Percentiles rank a stretch among this genome's conserved stretches.
These are phyloP conservation scores for Saccopteryx bilineata DNA, from an alignment of 2,113 vertebrate species.

Conservation along the genomic window DNA sequence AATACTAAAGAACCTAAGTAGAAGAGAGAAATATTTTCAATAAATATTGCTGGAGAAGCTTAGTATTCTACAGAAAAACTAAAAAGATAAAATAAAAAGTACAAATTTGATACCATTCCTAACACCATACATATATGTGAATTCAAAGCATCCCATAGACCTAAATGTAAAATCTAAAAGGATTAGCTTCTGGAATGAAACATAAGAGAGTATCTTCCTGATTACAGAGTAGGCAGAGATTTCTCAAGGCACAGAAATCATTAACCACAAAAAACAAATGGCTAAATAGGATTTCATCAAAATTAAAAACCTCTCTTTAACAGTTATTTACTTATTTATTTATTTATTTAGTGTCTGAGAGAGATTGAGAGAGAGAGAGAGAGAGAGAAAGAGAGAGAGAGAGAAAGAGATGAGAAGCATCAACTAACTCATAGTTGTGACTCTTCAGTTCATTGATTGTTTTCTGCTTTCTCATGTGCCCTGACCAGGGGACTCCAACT, in stretches of 20 bases:
- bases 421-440: no score
- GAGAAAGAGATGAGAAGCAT: no score
- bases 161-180: constrained; percentile 1
- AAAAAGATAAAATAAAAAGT: neutral
- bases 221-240: neutral
- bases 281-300: neutral
- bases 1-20: neutral
- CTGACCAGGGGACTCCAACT: no score
- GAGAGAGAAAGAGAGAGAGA: no score
- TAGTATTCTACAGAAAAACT: neutral
- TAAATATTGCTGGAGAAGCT: neutral
- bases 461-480: no score
- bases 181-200: neutral
- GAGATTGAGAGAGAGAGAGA: no score
- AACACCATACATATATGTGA: neutral
- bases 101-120: neutral
- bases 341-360: no score
- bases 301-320: neutral
- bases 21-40: neutral
- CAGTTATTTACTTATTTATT: no score
- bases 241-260: neutral
- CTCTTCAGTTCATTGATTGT: no score
- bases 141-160: neutral
- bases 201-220: neutral
- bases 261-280: neutral